Conservation (phyloP, 1,140 invertebrate species). For the Leptopilina boulardi region DNA sequence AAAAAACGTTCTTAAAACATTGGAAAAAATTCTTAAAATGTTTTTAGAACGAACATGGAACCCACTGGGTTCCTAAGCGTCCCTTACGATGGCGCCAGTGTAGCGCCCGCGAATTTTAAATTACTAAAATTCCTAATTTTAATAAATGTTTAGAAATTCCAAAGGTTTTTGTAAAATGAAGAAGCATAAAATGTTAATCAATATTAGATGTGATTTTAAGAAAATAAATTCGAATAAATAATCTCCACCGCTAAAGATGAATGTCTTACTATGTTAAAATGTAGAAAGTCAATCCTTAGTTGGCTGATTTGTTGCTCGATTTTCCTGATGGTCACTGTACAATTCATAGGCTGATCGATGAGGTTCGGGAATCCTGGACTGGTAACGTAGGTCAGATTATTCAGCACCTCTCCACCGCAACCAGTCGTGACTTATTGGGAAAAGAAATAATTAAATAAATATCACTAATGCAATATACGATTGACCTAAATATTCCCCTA, state of each 20-base stretch:
- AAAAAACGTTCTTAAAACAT: too few species aligned
- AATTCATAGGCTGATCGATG: constrained; percentile 80
- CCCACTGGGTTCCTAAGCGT: too few species aligned
- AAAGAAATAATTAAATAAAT: constrained; percentile 53
- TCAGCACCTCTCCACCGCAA: constrained; percentile 85
- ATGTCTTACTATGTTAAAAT: constrained; percentile 85
- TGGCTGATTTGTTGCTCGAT: constrained; percentile 86
- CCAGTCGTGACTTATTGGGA: constrained; percentile 83
- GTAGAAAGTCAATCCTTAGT: constrained; percentile 85
- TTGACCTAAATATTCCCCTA: background rate
- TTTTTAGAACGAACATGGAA: too few species aligned
- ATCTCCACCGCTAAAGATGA: constrained; percentile 39
- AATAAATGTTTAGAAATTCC: too few species aligned
- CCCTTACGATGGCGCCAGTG: too few species aligned
- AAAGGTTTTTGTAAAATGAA: too few species aligned
- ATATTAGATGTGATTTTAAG: too few species aligned
- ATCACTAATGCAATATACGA: constrained; percentile 40
- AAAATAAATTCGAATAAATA: background rate
- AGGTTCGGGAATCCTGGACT: constrained; percentile 89
- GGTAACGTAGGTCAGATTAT: constrained; percentile 91
- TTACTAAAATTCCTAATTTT: too few species aligned
- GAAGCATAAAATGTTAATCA: too few species aligned
- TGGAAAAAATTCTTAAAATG: too few species aligned
- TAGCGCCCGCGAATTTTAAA: background rate
- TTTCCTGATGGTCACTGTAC: constrained; percentile 82